Conservation (phyloP, 2,888 invertebrate species). For the Leptogaster cylindrica region DNA sequence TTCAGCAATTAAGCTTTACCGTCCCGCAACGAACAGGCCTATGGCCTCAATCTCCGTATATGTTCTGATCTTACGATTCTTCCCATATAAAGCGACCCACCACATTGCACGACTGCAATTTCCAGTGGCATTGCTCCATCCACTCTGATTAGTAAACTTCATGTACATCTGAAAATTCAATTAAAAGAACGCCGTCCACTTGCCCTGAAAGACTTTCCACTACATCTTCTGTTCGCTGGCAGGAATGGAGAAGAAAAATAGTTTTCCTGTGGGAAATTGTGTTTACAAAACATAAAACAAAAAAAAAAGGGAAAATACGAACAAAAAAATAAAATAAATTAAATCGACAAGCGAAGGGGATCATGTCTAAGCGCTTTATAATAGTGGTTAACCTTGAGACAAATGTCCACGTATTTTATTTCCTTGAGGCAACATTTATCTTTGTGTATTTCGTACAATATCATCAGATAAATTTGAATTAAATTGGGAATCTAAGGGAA, state of each 20-base stretch:
- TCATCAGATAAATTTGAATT: conserved; percentile 12
- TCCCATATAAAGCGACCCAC: conserved; percentile 1
- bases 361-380: no score
- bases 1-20: neutral
- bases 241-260: no score
- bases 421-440: neutral
- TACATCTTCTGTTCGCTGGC: no score
- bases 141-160: no score
- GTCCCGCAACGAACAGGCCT: neutral
- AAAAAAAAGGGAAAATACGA: no score
- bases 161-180: no score
- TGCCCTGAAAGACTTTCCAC: no score
- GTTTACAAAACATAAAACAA: no score
- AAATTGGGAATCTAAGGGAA: neutral
- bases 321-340: no score
- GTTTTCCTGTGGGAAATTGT: no score
- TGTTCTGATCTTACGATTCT: neutral
- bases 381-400: conserved; percentile 11
- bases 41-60: conserved; percentile 1
- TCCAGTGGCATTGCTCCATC: neutral
- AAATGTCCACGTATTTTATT: conserved; percentile 11
- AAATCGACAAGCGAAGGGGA: no score
- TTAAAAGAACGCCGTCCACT: no score
- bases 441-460: neutral
- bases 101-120: neutral